Base-by-base conservation (phyloP, 2,888 invertebrate genomes). In the Eupithecia pulchellata region DNA sequence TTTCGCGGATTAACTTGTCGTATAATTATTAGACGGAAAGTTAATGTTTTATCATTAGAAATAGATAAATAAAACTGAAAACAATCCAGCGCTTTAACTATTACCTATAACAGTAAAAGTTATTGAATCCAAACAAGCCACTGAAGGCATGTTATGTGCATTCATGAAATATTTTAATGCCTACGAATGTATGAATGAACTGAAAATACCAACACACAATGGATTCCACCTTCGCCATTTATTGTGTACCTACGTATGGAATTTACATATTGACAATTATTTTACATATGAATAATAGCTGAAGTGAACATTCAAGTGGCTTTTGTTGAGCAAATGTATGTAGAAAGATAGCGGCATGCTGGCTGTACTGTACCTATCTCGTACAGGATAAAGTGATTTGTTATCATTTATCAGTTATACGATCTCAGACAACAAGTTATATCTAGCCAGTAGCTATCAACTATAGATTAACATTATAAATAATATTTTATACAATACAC, bases 351-450 rank as follows among this genome's bases (percentile, higher is more conserved):
- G 65, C 27, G 27, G 27, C 20, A 66, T 39, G 57, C 57, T 58
- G 65, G n/a, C n/a, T n/a, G n/a, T n/a, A n/a, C n/a, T n/a, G n/a
- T n/a, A n/a, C n/a, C n/a, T 66, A 66, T 58, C 65, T 66, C 36
- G 32, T 20, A 63, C 36, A 66, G 34, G 25, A 39, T 30, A 47
- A 64, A 58, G 42, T 64, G 69, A 72, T 70, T 67, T 65, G 64
- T 42, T 67, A 61, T 61, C 61, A 61, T 52, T 55, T 57, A 61
- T 61, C 61, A 36, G 67, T 36, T 52, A 66, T 65, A 64, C 64
- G 64, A 65, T 74, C 68, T 60, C 70, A 66, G 68, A 68, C 34
- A 39, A 52, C 47, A 39, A 42, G 34, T 25, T 20, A 36, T 61
- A 36, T 25, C 64, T 61, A 52, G 52, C 13, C 52, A 52, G 36